A percentile compares a stretch with the other conserved stretches of the same genome.
These are phyloP conservation scores for Caenorhabditis tropicalis DNA, from an alignment of 1,140 invertebrate genomes.

Conservation along the genomic window DNA sequence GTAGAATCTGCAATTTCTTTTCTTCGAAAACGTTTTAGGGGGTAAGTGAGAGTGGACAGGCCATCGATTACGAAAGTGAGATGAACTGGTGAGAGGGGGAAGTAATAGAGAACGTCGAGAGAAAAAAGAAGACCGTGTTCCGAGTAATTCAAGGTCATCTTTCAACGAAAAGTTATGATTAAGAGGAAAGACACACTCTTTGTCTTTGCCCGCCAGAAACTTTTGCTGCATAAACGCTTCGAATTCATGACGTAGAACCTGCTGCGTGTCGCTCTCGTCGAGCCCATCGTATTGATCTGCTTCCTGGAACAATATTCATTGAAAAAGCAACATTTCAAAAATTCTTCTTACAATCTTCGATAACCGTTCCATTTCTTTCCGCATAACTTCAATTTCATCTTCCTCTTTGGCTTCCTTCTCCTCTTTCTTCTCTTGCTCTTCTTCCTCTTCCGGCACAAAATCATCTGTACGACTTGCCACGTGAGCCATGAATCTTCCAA, in stretches of 20 bases:
- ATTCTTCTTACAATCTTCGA: conserved; percentile 12
- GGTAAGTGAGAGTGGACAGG: too few relatives aligned
- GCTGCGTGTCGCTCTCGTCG: conserved; percentile 59
- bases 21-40: too few relatives aligned
- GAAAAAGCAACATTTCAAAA: too few relatives aligned
- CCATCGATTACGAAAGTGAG: too few relatives aligned
- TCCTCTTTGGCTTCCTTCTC: conserved; percentile 57
- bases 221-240: conserved; percentile 84
- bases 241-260: conserved; percentile 82
- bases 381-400: conserved; percentile 58
- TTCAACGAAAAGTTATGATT: not conserved
- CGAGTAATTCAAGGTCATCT: not conserved
- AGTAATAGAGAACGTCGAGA: too few relatives aligned
- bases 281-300: not conserved
- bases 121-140: too few relatives aligned
- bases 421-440: conserved; percentile 56
- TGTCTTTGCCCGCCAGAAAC: conserved; percentile 85
- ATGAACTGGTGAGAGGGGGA: too few relatives aligned
- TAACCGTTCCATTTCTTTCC: conserved; percentile 56
- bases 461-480: conserved; percentile 60
- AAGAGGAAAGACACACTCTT: conserved; percentile 12
- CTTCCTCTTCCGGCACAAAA: conserved; percentile 57
- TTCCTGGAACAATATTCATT: conserved; percentile 2
- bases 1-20: conserved; percentile 41
- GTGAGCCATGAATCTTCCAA: conserved; percentile 15